Evolutionary conservation across 2,797 vertebrate species (phyloP), one percentile per base, ranked within the genome.

Genomic region (Crocodylus rhombifer): DNA sequence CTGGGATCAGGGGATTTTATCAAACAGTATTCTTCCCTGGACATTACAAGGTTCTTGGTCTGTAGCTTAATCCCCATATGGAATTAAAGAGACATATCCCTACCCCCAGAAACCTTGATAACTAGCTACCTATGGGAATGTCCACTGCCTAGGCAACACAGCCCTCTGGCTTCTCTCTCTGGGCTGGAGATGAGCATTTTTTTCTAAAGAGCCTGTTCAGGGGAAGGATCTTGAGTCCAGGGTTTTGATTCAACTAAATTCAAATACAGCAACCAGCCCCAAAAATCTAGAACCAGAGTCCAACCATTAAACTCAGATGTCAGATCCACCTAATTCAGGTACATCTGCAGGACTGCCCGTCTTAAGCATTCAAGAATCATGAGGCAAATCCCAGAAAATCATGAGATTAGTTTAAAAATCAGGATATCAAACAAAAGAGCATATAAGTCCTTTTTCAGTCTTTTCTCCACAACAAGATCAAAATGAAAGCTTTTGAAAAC

Each of bases 1-100:
- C 79, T 84, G 93, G 86, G 58, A 80, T 88, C 64, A 83, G 61
- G 4, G 36, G 88, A 92, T 33, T 79, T 96, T 90, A 88, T 80
- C 91, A 89, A 91, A 67, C 33, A 64, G 57, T 63, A 65, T 30
- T 91, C 42, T 94, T 82, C 75, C 82, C 85, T 84, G 51, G 86
- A 94, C 84, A 69, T 84, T 51, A 67, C 60, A 83, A 62, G 62
- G 55, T 87, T 87, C 90, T 65, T 84, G 91, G 86, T 96, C 93
- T 95, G 81, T 76, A 82, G 36, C 81, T 80, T 51, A 56, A 92
- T 97, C 87, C 36, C 42, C 57, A 18, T 2, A 9, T 57, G 92
- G 71, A 94, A 94, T 67, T 76, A 81, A 6, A 51, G 14, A 6
- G 33, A 62, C 5, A 20, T 0, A 0, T 74, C 56, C 2, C 7